A percentile compares a stretch with the other conserved stretches of the same genome.
phyloP scores from a whole-genome alignment of 2,888 invertebrate genomes.

The Eudemis profundana region DNA sequence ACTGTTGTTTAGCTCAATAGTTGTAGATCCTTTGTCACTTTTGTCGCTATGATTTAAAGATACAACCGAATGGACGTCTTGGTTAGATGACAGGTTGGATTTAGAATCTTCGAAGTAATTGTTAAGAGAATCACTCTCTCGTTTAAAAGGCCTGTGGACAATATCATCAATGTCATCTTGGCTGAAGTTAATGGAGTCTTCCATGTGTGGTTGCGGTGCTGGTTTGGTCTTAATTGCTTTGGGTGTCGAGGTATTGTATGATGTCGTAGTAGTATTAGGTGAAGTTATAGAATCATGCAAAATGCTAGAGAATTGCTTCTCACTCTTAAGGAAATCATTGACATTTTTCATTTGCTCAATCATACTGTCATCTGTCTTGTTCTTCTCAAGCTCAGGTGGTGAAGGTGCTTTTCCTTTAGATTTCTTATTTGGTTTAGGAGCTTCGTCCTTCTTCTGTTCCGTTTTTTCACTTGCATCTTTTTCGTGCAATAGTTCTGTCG shows the following conservation, averaged over 20 bases:
- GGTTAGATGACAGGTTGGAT: constrained; percentile 79
- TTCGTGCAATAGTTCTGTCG: constrained; percentile 66
- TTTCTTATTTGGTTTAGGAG: constrained; percentile 80
- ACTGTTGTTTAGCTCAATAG: constrained; percentile 90
- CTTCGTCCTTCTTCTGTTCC: constrained; percentile 70
- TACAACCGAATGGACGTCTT: constrained; percentile 74
- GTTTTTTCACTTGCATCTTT: constrained; percentile 59
- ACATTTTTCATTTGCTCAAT: constrained; percentile 75
- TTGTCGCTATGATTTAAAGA: constrained; percentile 80
- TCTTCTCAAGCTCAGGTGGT: constrained; percentile 85
- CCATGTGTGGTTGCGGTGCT: constrained; percentile 66
- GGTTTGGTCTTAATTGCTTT: constrained; percentile 75
- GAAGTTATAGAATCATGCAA: constrained; percentile 63
- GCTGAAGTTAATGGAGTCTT: constrained; percentile 77
- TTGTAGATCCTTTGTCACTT: constrained; percentile 85
- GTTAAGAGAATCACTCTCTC: constrained; percentile 79
- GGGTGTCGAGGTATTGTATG: constrained; percentile 81
- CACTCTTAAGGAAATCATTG: constrained; percentile 74
- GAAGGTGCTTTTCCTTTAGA: constrained; percentile 90
- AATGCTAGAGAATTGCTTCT: constrained; percentile 76
- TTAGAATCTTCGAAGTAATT: constrained; percentile 79
- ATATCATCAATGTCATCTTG: constrained; percentile 84
- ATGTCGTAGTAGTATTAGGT: constrained; percentile 56
- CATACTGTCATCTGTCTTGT: constrained; percentile 80
- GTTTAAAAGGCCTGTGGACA: constrained; percentile 78